phyloP scores from a whole-genome alignment of 2,113 vertebrate species.

The Alces alces region DNA sequence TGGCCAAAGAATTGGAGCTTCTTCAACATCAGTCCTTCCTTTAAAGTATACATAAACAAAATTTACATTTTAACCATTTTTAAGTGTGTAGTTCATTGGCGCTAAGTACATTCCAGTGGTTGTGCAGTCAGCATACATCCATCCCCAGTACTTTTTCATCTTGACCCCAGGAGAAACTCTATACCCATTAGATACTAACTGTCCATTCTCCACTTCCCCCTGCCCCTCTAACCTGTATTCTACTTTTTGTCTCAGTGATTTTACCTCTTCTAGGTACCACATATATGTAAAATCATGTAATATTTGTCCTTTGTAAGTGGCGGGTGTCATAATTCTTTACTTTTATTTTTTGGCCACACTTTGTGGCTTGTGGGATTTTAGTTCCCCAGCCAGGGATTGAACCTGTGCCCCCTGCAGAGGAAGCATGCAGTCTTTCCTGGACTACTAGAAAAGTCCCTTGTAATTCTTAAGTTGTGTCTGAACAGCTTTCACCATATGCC shows the following conservation, averaged over 20 bases:
- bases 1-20: not conserved
- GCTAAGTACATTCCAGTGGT: not conserved
- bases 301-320: not conserved
- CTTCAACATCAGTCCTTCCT: not conserved
- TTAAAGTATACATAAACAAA: not conserved
- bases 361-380: not conserved
- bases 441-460: not conserved
- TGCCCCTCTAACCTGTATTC: not conserved
- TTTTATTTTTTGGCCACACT: not conserved
- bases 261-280: not conserved
- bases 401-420: not conserved
- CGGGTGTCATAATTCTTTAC: not conserved
- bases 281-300: not conserved
- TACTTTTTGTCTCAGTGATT: not conserved
- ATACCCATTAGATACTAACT: not conserved
- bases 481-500: not conserved
- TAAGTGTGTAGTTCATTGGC: not conserved
- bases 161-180: not conserved
- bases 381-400: not conserved
- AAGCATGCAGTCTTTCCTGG: not conserved
- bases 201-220: too few relatives aligned
- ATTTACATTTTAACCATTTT: not conserved
- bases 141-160: not conserved
- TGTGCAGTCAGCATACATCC: not conserved
- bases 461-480: conserved; percentile 24